Evolutionary conservation across 2,797 vertebrate genomes (phyloP).

Genomic region (Malurus splendens): DNA sequence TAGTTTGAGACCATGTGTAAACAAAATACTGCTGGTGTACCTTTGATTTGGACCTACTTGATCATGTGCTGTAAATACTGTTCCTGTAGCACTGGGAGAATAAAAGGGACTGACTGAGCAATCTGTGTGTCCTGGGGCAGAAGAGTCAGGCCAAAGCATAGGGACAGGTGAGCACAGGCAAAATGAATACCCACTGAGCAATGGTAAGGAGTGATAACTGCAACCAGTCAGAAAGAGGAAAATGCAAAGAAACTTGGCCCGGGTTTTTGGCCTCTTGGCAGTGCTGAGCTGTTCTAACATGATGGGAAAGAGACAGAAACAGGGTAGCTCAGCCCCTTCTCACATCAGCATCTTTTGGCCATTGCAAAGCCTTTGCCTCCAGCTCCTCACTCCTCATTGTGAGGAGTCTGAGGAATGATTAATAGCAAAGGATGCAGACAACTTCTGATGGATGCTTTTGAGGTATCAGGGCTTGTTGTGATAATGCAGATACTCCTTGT

Average conservation of each 20-base stretch:
- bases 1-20: not conserved
- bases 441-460: not conserved
- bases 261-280: not conserved
- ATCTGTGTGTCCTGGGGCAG: not conserved
- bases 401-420: not conserved
- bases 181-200: not conserved
- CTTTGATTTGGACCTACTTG: not conserved
- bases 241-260: not conserved
- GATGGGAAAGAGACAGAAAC: not conserved
- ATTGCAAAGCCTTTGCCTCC: not conserved
- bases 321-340: not conserved
- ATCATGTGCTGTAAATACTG: not conserved
- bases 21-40: not conserved
- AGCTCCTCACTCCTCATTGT: accelerated
- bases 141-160: not conserved
- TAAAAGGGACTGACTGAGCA: not conserved
- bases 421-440: not conserved
- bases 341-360: not conserved
- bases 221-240: not conserved
- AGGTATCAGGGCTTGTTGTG: not conserved
- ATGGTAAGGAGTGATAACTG: not conserved
- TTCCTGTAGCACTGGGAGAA: not conserved
- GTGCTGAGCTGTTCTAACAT: not conserved
- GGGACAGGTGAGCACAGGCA: not conserved
- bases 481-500: not conserved